Evolutionary conservation across 2,113 vertebrate species (phyloP), one percentile per base, ranked within the genome.

Genomic region (Ageneiosus marmoratus): DNA sequence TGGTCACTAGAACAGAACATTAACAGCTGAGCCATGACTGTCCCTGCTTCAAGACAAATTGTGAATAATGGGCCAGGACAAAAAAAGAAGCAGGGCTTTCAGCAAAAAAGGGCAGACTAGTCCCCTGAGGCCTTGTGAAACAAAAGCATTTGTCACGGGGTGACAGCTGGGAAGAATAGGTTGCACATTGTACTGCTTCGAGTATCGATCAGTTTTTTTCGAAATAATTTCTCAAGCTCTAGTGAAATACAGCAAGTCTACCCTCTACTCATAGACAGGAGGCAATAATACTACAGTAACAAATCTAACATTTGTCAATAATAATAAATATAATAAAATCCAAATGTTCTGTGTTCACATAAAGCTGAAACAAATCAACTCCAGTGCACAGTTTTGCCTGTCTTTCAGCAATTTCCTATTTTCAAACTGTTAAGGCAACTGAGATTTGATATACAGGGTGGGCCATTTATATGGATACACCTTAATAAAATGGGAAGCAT

Each of bases 111-210:
- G 58, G 46, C 73, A 51, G 48, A 32, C n/a, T 10, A 78, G 51
- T 78, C 82, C 6, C 44, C 4, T 50, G 29, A 62, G 80, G 65
- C 18, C 18, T 62, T 73, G 15, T 24, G 69, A 60, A 58, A 74
- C 55, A 41, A 77, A 83, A 55, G 63, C 62, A 83, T 69, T 70
- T 55, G 79, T 80, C 48, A 80, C 55, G 27, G 63, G 32, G 50
- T 70, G 79, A 80, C 62, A 80, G 41, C 34, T 37, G 60, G 63
- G 62, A 16, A 53, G 58, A 70, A 70, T 1, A 37, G 79, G 63
- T 55, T 56, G 24, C 32, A 80, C 63, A 55, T 2, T 29, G 44
- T 48, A 48, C 77, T 32, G 41, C 58, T 79, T 65, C 20, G 27
- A 4, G 50, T 70, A 29, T 16, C 29, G 50, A 51, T 80, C 62